These are phyloP conservation scores for Synaphobranchus kaupii DNA, from an alignment of 2,797 vertebrate genomes.

Conservation along the genomic window DNA sequence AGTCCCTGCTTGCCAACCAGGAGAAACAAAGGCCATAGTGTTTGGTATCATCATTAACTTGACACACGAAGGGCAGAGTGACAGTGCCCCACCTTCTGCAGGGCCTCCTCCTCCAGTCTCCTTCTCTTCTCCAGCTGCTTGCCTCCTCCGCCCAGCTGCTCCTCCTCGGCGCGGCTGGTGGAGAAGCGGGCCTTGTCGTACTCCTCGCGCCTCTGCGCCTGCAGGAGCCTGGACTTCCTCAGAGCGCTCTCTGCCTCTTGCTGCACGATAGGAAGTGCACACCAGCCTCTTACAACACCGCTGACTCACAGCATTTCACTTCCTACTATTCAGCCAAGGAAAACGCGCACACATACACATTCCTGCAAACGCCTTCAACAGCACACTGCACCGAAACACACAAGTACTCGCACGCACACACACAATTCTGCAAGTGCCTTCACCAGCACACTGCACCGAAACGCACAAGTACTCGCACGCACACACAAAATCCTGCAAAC, in stretches of 20 bases:
- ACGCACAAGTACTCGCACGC: background rate
- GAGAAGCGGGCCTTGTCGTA: conserved; percentile 90
- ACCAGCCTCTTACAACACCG: conserved; percentile 13
- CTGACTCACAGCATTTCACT: conserved; percentile 8
- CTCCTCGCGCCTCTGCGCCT: conserved; percentile 89
- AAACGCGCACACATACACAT: background rate
- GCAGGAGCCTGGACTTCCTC: conserved; percentile 86
- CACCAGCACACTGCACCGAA: background rate
- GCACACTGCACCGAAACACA: background rate
- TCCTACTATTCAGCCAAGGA: conserved; percentile 13
- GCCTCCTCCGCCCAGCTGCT: conserved; percentile 75
- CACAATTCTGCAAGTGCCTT: background rate
- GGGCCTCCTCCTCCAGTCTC: conserved; percentile 89
- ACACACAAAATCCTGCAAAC: background rate
- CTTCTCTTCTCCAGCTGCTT: conserved; percentile 91
- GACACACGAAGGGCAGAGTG: background rate
- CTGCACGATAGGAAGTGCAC: conserved; percentile 65
- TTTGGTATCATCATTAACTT: background rate
- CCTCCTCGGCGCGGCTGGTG: conserved; percentile 88
- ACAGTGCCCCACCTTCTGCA: conserved; percentile 81
- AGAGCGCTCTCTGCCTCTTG: conserved; percentile 87
- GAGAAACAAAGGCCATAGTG: background rate
- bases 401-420: background rate
- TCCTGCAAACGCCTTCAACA: background rate
- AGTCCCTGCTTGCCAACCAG: background rate